A percentile compares a stretch with the other conserved stretches of the same genome.
Conservation (phyloP, 2,888 invertebrate species). For the Hipparchia sbordonii region DNA sequence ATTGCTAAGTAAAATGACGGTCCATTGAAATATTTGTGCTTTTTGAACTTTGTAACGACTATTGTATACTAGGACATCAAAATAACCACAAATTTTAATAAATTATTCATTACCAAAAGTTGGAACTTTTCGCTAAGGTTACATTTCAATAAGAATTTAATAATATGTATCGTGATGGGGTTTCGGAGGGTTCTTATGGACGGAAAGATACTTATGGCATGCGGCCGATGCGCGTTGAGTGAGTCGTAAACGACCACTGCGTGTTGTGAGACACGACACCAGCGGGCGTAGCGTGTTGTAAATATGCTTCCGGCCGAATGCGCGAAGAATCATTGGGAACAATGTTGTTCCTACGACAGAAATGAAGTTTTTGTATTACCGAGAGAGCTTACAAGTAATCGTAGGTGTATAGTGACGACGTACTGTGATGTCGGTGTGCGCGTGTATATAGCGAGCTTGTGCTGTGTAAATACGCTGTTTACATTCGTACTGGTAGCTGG, state of each 20-base stretch:
- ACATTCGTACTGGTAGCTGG: neutral
- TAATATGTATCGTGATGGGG: neutral
- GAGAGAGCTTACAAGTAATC: conserved; percentile 25
- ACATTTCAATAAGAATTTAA: conserved; percentile 15
- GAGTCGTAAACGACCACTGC: no score
- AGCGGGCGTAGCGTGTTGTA: neutral
- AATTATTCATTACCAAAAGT: neutral
- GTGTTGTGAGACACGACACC: no score
- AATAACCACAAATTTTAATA: neutral
- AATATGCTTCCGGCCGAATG: neutral
- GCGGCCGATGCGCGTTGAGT: neutral
- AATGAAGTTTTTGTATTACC: conserved; percentile 3
- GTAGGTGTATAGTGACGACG: conserved; percentile 10
- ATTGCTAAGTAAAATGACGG: conserved; percentile 4
- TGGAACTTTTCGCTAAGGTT: neutral
- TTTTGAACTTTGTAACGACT: conserved; percentile 14
- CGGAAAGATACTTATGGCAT: neutral
- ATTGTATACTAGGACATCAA: neutral
- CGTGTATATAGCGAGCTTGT: conserved; percentile 13
- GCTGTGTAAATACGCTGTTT: neutral
- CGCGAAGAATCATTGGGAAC: conserved; percentile 11
- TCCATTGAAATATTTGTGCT: conserved; percentile 17
- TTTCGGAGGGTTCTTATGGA: neutral
- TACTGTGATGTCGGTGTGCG: conserved; percentile 23
- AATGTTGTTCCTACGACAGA: conserved; percentile 14